Conservation (phyloP, 2,888 invertebrate species). For the Saturnia japonica region DNA sequence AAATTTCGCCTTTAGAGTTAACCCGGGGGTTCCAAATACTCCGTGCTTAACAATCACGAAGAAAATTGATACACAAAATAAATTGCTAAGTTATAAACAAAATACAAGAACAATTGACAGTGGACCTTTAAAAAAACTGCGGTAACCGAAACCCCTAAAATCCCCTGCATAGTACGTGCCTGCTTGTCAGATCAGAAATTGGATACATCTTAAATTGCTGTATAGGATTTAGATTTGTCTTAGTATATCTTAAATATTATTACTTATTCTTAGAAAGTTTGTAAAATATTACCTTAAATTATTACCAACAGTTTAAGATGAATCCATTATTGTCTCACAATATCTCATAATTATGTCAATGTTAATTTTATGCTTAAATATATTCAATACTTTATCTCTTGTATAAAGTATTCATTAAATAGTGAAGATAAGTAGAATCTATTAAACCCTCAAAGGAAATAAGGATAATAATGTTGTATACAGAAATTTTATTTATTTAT, state of each 20-base stretch:
- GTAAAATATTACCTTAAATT: not conserved
- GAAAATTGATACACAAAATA: not conserved
- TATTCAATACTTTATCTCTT: not conserved
- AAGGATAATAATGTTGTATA: not conserved
- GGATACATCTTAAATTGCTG: constrained; percentile 8
- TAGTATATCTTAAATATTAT: not conserved
- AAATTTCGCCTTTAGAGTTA: not conserved
- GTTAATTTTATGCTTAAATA: not conserved
- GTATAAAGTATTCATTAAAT: not conserved
- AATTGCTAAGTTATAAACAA: not conserved
- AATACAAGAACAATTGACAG: not conserved
- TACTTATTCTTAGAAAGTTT: not conserved
- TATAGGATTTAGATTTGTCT: not conserved
- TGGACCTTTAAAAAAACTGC: not conserved
- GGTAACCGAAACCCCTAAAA: not conserved
- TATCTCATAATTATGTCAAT: constrained; percentile 6
- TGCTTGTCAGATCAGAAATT: not conserved
- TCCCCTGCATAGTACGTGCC: not conserved
- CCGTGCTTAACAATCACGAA: not conserved
- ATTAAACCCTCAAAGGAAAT: not conserved
- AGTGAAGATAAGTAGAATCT: not conserved
- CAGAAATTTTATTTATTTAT: no score
- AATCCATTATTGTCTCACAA: not conserved
- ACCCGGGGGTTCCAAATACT: not conserved
- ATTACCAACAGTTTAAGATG: constrained; percentile 1